Evolutionary conservation across 2,113 vertebrate genomes (phyloP).

Genomic region (Xyrauchen texanus): DNA sequence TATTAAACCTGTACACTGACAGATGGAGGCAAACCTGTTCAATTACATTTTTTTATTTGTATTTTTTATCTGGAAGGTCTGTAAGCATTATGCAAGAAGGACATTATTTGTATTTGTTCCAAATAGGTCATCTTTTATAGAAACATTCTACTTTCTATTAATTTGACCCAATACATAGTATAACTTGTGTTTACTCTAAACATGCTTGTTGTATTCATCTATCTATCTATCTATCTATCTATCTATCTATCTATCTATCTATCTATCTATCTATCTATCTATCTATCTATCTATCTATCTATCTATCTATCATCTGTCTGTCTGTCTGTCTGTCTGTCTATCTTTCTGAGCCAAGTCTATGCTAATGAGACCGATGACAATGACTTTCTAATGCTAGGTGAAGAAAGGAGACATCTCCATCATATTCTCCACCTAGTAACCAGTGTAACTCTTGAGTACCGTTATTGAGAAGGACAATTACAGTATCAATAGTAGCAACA

Average conservation of each 20-base stretch:
- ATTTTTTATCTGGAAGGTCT: background rate
- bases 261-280: no score
- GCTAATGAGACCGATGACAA: background rate
- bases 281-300: no score
- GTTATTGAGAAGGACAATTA: no score
- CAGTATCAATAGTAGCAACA: background rate
- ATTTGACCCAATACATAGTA: background rate
- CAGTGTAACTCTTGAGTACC: background rate
- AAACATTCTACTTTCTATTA: background rate
- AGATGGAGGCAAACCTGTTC: conserved; percentile 5
- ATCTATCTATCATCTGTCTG: no score
- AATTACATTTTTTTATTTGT: background rate
- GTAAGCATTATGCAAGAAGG: background rate
- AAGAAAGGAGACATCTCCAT: background rate
- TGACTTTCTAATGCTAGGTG: background rate
- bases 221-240: no score
- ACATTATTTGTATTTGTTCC: background rate
- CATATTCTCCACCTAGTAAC: background rate
- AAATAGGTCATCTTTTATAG: no score
- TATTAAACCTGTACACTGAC: background rate
- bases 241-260: no score
- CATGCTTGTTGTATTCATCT: background rate
- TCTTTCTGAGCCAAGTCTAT: background rate
- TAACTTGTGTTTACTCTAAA: background rate
- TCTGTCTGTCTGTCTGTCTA: no score